phyloP scores from a whole-genome alignment of 1,140 invertebrate genomes.

The Drosophila funebris region DNA sequence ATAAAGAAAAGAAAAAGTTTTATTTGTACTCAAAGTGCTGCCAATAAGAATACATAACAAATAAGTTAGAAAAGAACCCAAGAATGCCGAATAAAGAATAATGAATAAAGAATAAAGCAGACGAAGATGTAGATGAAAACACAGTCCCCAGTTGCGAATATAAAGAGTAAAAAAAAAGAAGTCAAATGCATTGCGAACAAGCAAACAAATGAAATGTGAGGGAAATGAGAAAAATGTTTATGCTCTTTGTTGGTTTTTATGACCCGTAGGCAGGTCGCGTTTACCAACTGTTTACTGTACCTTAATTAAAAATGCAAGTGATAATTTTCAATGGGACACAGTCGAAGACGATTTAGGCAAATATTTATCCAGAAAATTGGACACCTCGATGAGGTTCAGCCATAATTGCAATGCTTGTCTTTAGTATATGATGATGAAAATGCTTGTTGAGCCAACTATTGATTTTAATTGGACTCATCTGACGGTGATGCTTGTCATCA shows the following conservation, averaged over 20 bases:
- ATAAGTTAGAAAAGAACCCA: conserved; percentile 44
- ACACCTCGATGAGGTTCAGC: conserved; percentile 12
- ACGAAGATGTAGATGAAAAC: conserved; percentile 16
- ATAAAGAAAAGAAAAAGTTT: conserved; percentile 56
- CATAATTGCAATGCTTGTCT: conserved; percentile 9
- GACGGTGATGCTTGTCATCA: conserved; percentile 51
- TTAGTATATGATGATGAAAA: neutral
- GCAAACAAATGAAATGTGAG: conserved; percentile 31
- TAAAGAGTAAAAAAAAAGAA: conserved; percentile 38
- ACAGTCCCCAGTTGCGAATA: conserved; percentile 15
- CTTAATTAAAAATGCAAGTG: conserved; percentile 77
- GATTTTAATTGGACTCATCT: conserved; percentile 66
- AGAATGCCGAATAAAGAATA: conserved; percentile 21
- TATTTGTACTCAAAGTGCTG: conserved; percentile 42
- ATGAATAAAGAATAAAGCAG: conserved; percentile 21
- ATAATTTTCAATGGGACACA: conserved; percentile 50
- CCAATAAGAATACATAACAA: conserved; percentile 66
- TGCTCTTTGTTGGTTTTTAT: conserved; percentile 6
- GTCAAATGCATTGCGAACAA: conserved; percentile 53
- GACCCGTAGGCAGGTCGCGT: neutral
- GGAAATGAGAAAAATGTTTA: conserved; percentile 22
- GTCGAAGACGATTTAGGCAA: neutral
- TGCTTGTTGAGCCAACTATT: conserved; percentile 38
- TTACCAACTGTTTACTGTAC: conserved; percentile 25
- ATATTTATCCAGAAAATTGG: conserved; percentile 9